A percentile compares a stretch with the other conserved stretches of the same genome.
Evolutionary conservation across 2,113 vertebrate genomes (phyloP).

Genomic region (zebrafish (Danio rerio)): GRCz12tu NC_133181.1:3909501-3910000

Average conservation of each 20-base stretch:
- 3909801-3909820: too few species aligned
- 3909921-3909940: too few species aligned
- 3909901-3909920: too few species aligned
- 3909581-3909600: not conserved
- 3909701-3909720: not conserved
- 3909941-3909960: too few species aligned
- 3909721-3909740: not conserved
- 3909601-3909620: not conserved
- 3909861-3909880: not conserved
- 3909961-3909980: too few species aligned
- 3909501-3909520: slow-evolving; percentile 43
- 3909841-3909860: too few species aligned
- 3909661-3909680: not conserved
- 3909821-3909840: too few species aligned
- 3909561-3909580: not conserved
- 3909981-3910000: too few species aligned
- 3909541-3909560: not conserved
- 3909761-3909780: too few species aligned
- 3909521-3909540: slow-evolving; percentile 20
- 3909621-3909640: not conserved
- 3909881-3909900: too few species aligned
- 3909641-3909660: not conserved
- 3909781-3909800: too few species aligned
- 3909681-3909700: not conserved
- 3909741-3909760: too few species aligned